phyloP scores from a whole-genome alignment of 2,888 invertebrate species.

The Rhorus exstirpatorius region DNA sequence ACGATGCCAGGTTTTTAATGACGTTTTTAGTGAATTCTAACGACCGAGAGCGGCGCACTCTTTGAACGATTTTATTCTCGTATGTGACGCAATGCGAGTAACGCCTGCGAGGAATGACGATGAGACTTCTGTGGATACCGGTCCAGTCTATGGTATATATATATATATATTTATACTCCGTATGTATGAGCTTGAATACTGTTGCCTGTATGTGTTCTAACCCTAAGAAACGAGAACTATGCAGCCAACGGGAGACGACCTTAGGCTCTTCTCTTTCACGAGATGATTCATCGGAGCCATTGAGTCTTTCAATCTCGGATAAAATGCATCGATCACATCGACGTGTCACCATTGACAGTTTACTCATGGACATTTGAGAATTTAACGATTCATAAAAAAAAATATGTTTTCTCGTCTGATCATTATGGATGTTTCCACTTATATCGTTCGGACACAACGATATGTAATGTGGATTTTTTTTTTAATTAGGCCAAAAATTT shows the following conservation, averaged over 20 bases:
- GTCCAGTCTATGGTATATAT: slow-evolving; percentile 37
- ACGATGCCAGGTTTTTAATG: not conserved
- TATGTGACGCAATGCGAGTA: slow-evolving; percentile 54
- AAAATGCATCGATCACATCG: slow-evolving; percentile 28
- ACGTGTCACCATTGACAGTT: slow-evolving; percentile 35
- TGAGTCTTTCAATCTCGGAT: slow-evolving; percentile 37
- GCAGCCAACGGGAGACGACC: slow-evolving; percentile 54
- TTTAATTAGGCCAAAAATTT: not conserved
- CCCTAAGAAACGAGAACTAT: slow-evolving; percentile 57
- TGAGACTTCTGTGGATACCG: slow-evolving; percentile 40
- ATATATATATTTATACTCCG: too few relatives aligned
- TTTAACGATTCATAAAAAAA: slow-evolving; percentile 14
- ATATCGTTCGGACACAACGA: not conserved
- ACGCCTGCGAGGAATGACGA: slow-evolving; percentile 52
- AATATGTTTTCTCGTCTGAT: slow-evolving; percentile 19
- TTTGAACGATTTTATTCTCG: slow-evolving; percentile 56
- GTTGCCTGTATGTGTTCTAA: slow-evolving; percentile 25
- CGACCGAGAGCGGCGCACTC: slow-evolving; percentile 32
- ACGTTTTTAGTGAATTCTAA: slow-evolving; percentile 11
- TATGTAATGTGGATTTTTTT: not conserved
- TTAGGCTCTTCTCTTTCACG: slow-evolving; percentile 49
- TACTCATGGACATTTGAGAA: not conserved
- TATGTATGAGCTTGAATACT: slow-evolving; percentile 24
- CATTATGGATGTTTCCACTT: slow-evolving; percentile 13
- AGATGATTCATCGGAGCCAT: slow-evolving; percentile 61